Conservation (phyloP, 2,113 vertebrate species). For the Leptobrachium leishanense region DNA sequence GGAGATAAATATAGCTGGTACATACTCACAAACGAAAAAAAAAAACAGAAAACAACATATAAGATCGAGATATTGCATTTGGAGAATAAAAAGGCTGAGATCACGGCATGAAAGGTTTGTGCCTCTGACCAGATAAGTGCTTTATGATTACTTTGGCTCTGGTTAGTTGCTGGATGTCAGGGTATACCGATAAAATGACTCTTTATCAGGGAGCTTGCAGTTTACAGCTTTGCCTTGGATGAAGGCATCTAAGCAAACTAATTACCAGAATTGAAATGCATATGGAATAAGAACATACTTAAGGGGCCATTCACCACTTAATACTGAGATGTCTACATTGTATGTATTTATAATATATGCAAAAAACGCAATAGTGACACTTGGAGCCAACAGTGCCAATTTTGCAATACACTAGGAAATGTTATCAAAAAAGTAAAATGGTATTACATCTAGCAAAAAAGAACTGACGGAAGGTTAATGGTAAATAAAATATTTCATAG, state of each 20-base stretch:
- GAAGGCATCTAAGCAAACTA: not conserved
- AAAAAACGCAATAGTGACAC: too few relatives aligned
- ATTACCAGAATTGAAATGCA: not conserved
- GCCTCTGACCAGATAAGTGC: not conserved
- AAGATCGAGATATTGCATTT: conserved; percentile 3
- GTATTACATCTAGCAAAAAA: too few relatives aligned
- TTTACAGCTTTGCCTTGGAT: not conserved
- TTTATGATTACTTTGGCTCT: not conserved
- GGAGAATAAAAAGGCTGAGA: not conserved
- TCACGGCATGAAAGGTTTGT: not conserved
- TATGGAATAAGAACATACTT: too few relatives aligned
- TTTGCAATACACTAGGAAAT: too few relatives aligned
- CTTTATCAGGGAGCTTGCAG: conserved; percentile 9
- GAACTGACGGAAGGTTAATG: too few relatives aligned
- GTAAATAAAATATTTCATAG: too few relatives aligned
- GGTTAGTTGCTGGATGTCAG: not conserved
- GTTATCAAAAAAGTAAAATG: too few relatives aligned
- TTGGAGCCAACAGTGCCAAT: too few relatives aligned
- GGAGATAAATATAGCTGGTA: not conserved
- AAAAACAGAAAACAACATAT: not conserved
- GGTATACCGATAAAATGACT: conserved; percentile 4
- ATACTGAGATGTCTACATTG: not conserved
- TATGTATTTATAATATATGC: not conserved
- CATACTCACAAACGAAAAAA: not conserved
- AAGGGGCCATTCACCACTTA: not conserved